Conservation (phyloP, 2,113 vertebrate species). For the Paramisgurnus dabryanus region DNA sequence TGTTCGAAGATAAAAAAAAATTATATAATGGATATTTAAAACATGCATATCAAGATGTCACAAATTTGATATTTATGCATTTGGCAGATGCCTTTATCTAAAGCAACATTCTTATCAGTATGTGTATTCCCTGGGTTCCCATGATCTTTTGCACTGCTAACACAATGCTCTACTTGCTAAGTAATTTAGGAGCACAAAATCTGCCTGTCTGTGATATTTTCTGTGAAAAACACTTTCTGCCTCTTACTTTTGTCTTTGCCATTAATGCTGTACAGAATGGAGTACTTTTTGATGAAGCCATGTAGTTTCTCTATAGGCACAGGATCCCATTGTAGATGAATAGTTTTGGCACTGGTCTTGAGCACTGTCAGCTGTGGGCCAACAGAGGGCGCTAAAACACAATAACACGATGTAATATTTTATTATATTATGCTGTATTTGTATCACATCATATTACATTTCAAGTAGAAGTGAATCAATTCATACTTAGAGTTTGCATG, state of each 20-base stretch:
- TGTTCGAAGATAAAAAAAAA: no score
- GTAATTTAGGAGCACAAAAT: no score
- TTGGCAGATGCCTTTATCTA: no score
- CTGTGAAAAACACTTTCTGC: not conserved
- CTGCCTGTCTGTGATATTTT: not conserved
- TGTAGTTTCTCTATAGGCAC: conserved; percentile 65
- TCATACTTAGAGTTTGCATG: no score
- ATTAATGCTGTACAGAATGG: conserved; percentile 57
- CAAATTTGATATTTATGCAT: no score
- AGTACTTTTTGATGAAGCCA: conserved; percentile 70
- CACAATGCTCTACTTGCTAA: no score
- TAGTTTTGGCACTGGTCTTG: conserved; percentile 36
- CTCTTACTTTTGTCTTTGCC: conserved; percentile 58
- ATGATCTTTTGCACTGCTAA: no score
- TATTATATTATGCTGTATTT: not conserved
- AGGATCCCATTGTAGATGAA: conserved; percentile 65
- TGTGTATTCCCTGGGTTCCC: no score
- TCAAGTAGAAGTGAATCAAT: no score
- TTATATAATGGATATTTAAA: no score
- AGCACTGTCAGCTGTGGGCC: conserved; percentile 59
- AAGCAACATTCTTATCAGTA: no score
- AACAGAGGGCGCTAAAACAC: conserved; percentile 62
- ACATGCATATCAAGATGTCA: no score
- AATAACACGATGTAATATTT: not conserved
- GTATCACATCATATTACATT: not conserved